Percentiles rank a stretch among this genome's conserved stretches.
phyloP scores from a whole-genome alignment of 2,113 vertebrate species.

The Cavia porcellus region DNA sequence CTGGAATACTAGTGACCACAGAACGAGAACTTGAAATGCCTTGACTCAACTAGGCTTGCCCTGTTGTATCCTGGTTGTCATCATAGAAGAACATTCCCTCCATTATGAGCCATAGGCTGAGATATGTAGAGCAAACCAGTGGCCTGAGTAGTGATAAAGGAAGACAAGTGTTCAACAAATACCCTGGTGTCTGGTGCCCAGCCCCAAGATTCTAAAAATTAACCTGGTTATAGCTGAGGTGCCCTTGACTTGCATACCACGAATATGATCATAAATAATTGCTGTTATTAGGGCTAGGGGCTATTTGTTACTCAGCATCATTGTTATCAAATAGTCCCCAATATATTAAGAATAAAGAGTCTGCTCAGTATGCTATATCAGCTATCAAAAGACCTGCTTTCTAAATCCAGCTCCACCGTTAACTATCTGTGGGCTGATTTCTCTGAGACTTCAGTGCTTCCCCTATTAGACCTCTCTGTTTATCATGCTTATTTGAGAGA shows the following conservation, averaged over 20 bases:
- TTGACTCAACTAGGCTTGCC: neutral
- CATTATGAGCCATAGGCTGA: neutral
- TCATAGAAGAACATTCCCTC: neutral
- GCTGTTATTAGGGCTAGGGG: neutral
- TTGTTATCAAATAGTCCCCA: neutral
- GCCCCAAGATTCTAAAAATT: neutral
- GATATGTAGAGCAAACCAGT: neutral
- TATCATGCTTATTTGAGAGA: neutral
- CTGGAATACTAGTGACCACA: neutral
- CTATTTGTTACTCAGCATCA: conserved; percentile 13
- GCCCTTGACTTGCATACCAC: neutral
- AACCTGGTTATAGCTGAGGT: neutral
- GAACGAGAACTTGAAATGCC: neutral
- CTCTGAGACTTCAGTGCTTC: neutral
- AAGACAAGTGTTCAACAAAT: neutral
- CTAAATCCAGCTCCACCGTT: neutral
- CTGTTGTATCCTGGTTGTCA: neutral
- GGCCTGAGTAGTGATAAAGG: neutral
- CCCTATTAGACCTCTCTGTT: neutral
- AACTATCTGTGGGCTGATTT: neutral
- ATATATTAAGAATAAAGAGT: neutral
- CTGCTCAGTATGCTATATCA: neutral
- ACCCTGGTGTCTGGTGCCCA: neutral
- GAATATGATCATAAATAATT: neutral
- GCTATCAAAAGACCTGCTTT: neutral